These are phyloP conservation scores for Seriola rivoliana DNA, from an alignment of 2,113 vertebrate species.

Conservation along the genomic window DNA sequence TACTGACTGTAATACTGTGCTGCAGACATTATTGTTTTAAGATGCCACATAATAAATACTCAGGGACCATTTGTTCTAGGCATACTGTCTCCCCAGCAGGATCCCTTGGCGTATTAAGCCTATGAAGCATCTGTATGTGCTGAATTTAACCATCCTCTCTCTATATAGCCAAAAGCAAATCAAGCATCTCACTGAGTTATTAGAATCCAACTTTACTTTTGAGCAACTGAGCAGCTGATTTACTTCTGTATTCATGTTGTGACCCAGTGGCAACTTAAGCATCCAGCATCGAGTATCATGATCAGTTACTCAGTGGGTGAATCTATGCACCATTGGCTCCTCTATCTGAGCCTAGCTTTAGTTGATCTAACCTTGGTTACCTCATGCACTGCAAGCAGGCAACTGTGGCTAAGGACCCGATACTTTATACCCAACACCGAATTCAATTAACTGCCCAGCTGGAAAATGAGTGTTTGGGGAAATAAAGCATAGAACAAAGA, in stretches of 20 bases:
- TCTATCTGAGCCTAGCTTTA: conserved; percentile 48
- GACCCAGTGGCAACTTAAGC: conserved; percentile 16
- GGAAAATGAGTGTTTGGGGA: conserved; percentile 76
- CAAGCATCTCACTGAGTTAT: conserved; percentile 34
- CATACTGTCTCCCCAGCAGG: conserved; percentile 15
- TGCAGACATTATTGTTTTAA: conserved; percentile 24
- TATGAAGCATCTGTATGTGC: conserved; percentile 35
- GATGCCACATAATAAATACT: conserved; percentile 22
- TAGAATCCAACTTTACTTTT: conserved; percentile 26
- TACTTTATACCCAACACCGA: conserved; percentile 62
- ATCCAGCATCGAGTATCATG: conserved; percentile 43
- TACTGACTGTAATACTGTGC: conserved; percentile 17
- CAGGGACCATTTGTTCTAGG: conserved; percentile 22
- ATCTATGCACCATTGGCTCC: conserved; percentile 40
- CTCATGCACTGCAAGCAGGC: conserved; percentile 43
- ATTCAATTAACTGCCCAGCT: conserved; percentile 78
- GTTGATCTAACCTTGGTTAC: conserved; percentile 50
- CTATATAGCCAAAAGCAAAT: conserved; percentile 39
- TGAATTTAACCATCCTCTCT: conserved; percentile 21
- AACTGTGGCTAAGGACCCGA: conserved; percentile 66
- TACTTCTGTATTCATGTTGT: background rate
- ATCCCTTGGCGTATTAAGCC: conserved; percentile 25
- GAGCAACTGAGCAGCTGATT: conserved; percentile 32
- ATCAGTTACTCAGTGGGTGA: conserved; percentile 41
- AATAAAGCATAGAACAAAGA: conserved; percentile 64